Percentiles rank a stretch among this genome's conserved stretches.
Conservation (phyloP, 2,797 vertebrate species). For the Spatula versicolor region DNA sequence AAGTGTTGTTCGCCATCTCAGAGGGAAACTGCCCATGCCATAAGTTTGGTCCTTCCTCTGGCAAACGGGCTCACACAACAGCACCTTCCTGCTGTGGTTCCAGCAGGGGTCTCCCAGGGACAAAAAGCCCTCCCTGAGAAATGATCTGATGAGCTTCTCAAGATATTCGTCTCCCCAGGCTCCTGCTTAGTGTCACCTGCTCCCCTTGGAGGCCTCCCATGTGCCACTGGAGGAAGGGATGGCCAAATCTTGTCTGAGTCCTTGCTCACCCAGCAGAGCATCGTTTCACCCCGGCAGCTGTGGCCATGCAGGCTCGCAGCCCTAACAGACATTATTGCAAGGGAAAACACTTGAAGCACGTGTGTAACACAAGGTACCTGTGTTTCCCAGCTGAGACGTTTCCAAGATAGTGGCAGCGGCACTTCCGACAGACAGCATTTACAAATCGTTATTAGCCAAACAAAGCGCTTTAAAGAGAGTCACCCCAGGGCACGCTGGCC, state of each 20-base stretch:
- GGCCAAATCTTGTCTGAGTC: neutral
- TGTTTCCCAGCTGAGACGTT: neutral
- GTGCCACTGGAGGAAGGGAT: rapidly evolving
- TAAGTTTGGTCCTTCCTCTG: neutral
- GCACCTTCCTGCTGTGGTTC: rapidly evolving
- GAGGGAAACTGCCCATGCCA: rapidly evolving
- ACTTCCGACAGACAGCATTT: slow-evolving; percentile 19
- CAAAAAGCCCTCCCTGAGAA: neutral
- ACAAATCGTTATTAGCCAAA: slow-evolving; percentile 49
- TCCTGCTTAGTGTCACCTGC: neutral
- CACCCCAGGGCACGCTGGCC: slow-evolving; percentile 55
- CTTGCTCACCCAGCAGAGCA: neutral
- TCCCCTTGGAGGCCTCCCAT: rapidly evolving
- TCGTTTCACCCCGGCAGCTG: rapidly evolving
- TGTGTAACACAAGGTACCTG: slow-evolving; percentile 6
- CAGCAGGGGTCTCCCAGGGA: neutral
- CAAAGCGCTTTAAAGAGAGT: slow-evolving; percentile 56
- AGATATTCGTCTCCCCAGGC: neutral
- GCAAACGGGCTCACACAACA: rapidly evolving
- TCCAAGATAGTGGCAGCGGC: neutral
- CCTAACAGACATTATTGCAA: neutral
- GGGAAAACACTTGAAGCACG: neutral
- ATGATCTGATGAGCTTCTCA: neutral
- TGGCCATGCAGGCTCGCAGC: rapidly evolving
- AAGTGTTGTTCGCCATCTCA: neutral